Conservation (phyloP, 2,888 invertebrate species). For the Cerastis leucographa region DNA sequence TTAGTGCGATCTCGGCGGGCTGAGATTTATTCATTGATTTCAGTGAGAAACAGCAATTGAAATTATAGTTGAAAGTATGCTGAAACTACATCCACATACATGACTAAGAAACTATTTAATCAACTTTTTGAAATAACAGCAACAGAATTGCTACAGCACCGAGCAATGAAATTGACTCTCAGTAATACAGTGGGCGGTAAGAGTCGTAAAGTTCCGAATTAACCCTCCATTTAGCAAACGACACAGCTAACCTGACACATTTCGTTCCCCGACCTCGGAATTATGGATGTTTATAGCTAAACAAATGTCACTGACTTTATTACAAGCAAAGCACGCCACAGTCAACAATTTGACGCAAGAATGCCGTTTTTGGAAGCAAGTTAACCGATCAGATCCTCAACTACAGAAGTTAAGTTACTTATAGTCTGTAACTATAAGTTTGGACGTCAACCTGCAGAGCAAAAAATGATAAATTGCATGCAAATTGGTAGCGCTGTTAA, state of each 20-base stretch:
- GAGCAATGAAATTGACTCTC: conserved; percentile 50
- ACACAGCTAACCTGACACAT: conserved; percentile 51
- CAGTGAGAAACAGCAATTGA: conserved; percentile 3
- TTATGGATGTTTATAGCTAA: conserved; percentile 52
- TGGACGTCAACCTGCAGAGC: conserved; percentile 57
- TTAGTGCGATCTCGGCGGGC: conserved; percentile 10
- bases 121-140: conserved; percentile 34
- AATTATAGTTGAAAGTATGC: conserved; percentile 18
- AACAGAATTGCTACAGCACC: background rate
- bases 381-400: conserved; percentile 48
- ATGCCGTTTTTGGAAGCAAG: conserved; percentile 34
- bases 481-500: conserved; percentile 67
- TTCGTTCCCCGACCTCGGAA: conserved; percentile 53
- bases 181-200: conserved; percentile 42
- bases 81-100: conserved; percentile 4
- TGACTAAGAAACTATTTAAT: background rate
- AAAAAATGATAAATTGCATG: conserved; percentile 68
- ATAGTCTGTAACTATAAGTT: conserved; percentile 49
- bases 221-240: conserved; percentile 57
- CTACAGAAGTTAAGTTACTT: too few species aligned
- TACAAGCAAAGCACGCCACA: conserved; percentile 43
- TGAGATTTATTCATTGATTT: conserved; percentile 47
- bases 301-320: conserved; percentile 60
- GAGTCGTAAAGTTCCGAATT: conserved; percentile 59
- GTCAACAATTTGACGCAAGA: conserved; percentile 32